These are phyloP conservation scores for Tenthredo livida DNA, from an alignment of 2,888 invertebrate genomes.

Conservation along the genomic window DNA sequence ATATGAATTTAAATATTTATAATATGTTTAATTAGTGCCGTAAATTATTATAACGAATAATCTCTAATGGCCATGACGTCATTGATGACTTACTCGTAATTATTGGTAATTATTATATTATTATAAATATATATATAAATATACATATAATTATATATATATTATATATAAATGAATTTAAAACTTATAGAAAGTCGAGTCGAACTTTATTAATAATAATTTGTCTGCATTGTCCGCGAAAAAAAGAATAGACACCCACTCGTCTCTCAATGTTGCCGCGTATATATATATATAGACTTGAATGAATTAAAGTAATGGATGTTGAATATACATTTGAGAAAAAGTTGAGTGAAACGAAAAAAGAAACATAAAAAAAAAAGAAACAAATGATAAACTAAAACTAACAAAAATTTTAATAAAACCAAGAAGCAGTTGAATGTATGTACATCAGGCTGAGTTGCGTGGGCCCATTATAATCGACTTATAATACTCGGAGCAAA, in stretches of 20 bases:
- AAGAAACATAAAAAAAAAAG: background rate
- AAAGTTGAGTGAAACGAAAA: background rate
- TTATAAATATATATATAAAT: background rate
- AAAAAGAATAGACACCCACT: background rate
- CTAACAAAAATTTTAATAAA: background rate
- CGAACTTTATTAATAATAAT: background rate
- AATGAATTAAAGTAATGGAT: slow-evolving; percentile 9
- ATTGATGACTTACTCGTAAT: background rate
- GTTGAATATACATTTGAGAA: slow-evolving; percentile 28
- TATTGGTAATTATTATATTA: background rate
- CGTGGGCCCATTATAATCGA: slow-evolving; percentile 12
- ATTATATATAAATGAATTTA: background rate
- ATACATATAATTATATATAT: background rate
- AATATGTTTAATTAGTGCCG: background rate
- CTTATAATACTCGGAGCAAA: background rate
- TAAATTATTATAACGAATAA: slow-evolving; percentile 3
- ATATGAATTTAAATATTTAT: slow-evolving; percentile 3
- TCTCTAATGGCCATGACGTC: slow-evolving; percentile 24
- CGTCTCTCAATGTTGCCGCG: background rate
- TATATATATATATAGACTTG: background rate
- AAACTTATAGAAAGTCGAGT: background rate
- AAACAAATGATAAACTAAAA: background rate
- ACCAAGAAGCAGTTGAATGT: background rate
- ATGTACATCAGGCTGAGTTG: background rate
- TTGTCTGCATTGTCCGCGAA: background rate